Conservation (phyloP, 2,888 invertebrate genomes). For the Agriotes lineatus region DNA sequence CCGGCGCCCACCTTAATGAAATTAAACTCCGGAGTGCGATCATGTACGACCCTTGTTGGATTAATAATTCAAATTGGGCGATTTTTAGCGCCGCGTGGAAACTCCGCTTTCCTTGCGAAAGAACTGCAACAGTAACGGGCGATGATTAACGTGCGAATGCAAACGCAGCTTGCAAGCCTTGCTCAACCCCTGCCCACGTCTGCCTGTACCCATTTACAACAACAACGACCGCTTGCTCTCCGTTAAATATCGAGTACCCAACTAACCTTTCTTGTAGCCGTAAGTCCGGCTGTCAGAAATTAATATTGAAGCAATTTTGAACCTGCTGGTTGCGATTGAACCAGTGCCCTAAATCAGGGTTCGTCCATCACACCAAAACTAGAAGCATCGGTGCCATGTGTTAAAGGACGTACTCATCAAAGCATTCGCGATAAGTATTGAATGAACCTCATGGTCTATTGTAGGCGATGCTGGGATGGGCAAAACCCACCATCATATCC, state of each 20-base stretch:
- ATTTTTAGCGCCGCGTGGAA: constrained; percentile 17
- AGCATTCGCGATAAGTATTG: not conserved
- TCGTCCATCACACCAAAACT: too few species aligned
- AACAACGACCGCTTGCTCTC: not conserved
- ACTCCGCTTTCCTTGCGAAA: constrained; percentile 8
- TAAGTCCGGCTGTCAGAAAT: not conserved
- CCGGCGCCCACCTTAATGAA: constrained; percentile 22
- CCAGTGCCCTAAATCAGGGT: too few species aligned
- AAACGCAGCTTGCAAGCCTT: constrained; percentile 8
- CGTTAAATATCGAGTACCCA: not conserved
- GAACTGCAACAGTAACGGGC: constrained; percentile 4
- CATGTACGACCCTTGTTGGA: constrained; percentile 21
- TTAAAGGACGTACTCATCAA: too few species aligned
- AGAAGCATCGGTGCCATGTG: too few species aligned
- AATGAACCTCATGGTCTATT: constrained; percentile 45
- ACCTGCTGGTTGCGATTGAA: too few species aligned
- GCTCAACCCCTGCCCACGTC: constrained; percentile 14
- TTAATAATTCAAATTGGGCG: constrained; percentile 26
- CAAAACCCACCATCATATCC: constrained; percentile 45
- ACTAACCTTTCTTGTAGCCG: too few species aligned
- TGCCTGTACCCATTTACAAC: not conserved
- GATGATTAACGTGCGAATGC: constrained; percentile 15
- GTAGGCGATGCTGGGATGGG: constrained; percentile 51
- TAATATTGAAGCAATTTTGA: too few species aligned
- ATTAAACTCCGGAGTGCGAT: constrained; percentile 19